Conservation (phyloP, 1,140 invertebrate genomes). For the Pogonognathellus flavescens region DNA sequence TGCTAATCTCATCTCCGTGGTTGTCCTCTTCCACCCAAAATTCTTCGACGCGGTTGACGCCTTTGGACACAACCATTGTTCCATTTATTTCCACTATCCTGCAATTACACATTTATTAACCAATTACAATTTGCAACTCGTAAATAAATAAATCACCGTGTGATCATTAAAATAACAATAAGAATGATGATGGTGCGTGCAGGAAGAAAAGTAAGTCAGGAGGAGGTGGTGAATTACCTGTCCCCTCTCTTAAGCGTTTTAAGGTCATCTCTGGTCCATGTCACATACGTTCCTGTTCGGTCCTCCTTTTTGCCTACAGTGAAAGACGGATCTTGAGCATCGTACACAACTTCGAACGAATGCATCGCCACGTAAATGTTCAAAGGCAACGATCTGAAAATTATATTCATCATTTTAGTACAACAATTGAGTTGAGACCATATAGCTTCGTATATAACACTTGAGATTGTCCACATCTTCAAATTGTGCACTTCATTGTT, state of each 20-base stretch:
- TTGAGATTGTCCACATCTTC: too few relatives aligned
- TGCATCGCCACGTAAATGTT: constrained; percentile 73
- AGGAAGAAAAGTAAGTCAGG: too few relatives aligned
- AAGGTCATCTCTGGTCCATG: constrained; percentile 83
- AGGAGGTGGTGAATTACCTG: too few relatives aligned
- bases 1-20: constrained; percentile 8
- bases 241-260: constrained; percentile 80
- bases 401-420: background rate
- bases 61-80: constrained; percentile 79
- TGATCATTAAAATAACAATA: constrained; percentile 32
- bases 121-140: background rate
- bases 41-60: constrained; percentile 68
- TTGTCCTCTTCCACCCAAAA: constrained; percentile 65
- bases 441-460: too few relatives aligned
- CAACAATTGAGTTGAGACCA: background rate
- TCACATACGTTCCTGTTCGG: constrained; percentile 77
- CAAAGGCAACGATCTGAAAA: constrained; percentile 67
- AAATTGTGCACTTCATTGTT: too few relatives aligned
- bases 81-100: constrained; percentile 89
- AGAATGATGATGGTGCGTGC: too few relatives aligned
- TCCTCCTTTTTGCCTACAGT: constrained; percentile 75
- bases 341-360: constrained; percentile 77
- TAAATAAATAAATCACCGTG: too few relatives aligned
- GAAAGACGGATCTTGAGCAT: constrained; percentile 76
- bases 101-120: constrained; percentile 51